These are phyloP conservation scores for Phorcus lineatus DNA, from an alignment of 2,888 invertebrate genomes.

Conservation along the genomic window DNA sequence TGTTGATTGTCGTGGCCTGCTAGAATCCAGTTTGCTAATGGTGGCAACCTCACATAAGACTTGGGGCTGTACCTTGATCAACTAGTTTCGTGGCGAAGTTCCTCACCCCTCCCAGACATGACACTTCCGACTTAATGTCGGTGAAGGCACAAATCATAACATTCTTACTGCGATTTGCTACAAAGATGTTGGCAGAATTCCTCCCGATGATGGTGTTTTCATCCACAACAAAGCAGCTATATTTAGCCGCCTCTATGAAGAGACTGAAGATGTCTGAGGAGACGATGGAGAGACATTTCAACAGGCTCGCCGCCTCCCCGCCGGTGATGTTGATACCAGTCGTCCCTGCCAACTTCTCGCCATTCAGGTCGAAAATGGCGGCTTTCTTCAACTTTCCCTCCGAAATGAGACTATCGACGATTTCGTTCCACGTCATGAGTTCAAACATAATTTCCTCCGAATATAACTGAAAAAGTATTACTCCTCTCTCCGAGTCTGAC, in stretches of 20 bases:
- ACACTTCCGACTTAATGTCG: slow-evolving; percentile 20
- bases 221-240: slow-evolving; percentile 41
- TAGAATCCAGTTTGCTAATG: neutral
- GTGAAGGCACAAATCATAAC: slow-evolving; percentile 41
- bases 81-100: slow-evolving; percentile 39
- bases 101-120: slow-evolving; percentile 40
- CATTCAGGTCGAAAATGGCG: slow-evolving; percentile 42
- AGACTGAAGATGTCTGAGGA: slow-evolving; percentile 35
- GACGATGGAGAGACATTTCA: slow-evolving; percentile 27
- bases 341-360: slow-evolving; percentile 41
- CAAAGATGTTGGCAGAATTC: slow-evolving; percentile 32
- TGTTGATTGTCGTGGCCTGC: neutral
- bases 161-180: slow-evolving; percentile 35
- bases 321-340: slow-evolving; percentile 30
- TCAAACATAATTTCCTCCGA: slow-evolving; percentile 42
- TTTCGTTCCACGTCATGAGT: slow-evolving; percentile 49
- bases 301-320: slow-evolving; percentile 30
- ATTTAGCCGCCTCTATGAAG: slow-evolving; percentile 35
- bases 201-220: slow-evolving; percentile 40
- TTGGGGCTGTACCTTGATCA: slow-evolving; percentile 33
- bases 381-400: slow-evolving; percentile 46
- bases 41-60: slow-evolving; percentile 28
- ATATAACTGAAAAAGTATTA: neutral
- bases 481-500: neutral
- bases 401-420: slow-evolving; percentile 41